Evolutionary conservation across 2,888 invertebrate genomes (phyloP), one percentile per base, ranked within the genome.

Genomic region (Harpagoxenus sublaevis): DNA sequence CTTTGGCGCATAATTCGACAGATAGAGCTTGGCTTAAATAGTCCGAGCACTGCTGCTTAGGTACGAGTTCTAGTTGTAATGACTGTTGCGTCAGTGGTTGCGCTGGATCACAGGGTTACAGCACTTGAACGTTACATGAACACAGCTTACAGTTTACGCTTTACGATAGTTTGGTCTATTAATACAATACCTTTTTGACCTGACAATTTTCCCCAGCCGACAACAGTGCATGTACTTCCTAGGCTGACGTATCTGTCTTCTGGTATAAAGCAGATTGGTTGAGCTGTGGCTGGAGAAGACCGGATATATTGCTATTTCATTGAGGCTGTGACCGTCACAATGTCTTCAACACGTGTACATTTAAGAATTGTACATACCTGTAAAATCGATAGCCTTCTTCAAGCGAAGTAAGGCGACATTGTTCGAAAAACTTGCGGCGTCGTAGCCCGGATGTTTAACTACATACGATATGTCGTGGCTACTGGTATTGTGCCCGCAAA

Each of bases 181-280:
- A 45, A 74, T 68, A 71, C 71, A 12, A 79, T 94, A 96, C 96
- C 95, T 91, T 92, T 92, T 93, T 96, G 96, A 92, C 92, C 96
- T 89, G 97, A 97, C 89, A 97, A 95, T 95, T 97, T 97, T 68
- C 98, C 98, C 97, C 97, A 97, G 31, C 97, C 97, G 75, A 97
- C 96, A 35, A 97, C 95, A 87, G 95, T 93, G n/a, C 96, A 97
- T 95, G 96, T 95, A 89, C 96, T 90, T n/a, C 86, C 91, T 48
- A 75, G 45, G 45, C 78, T 82, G 53, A 93, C 94, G 94, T 90
- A 95, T 90, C 91, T 92, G 65, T 95, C 93, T 86, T 94, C 94
- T 88, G 95, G 95, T 84, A 95, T 95, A 89, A 97, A 94, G 93
- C 98, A 98, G 91, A 98, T 96, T 89, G 98, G 98, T 91, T 97